These are phyloP conservation scores for Bemisia tabaci DNA, from an alignment of 1,140 invertebrate species.

Conservation along the genomic window DNA sequence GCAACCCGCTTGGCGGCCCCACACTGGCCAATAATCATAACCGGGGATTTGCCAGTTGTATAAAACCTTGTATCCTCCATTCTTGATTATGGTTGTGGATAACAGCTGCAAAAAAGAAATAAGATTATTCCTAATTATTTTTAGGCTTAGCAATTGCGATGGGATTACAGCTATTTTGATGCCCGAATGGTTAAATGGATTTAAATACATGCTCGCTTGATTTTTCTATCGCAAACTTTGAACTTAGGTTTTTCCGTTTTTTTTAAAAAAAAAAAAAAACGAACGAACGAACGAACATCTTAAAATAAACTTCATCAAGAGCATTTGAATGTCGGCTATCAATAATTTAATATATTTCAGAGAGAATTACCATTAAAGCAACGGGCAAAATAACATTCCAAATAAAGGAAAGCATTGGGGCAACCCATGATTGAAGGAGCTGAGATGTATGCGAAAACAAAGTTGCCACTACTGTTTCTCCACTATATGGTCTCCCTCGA, in stretches of 20 bases:
- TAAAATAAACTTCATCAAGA: no score
- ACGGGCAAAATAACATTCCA: constrained; percentile 79
- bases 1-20: constrained; percentile 60
- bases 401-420: constrained; percentile 61
- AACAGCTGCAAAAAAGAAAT: constrained; percentile 40
- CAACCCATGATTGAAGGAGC: constrained; percentile 41
- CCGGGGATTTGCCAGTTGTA: constrained; percentile 47
- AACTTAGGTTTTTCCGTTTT: no score
- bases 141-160: neutral
- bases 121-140: constrained; percentile 5
- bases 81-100: constrained; percentile 61
- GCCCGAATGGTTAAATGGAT: neutral
- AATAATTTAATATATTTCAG: no score
- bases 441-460: constrained; percentile 37
- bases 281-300: no score
- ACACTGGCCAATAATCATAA: constrained; percentile 55
- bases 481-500: constrained; percentile 66
- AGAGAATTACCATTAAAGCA: constrained; percentile 50
- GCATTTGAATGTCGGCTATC: no score
- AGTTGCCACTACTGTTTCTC: constrained; percentile 57
- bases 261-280: no score
- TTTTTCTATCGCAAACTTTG: neutral
- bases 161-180: neutral
- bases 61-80: constrained; percentile 53
- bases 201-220: neutral